Evolutionary conservation across 2,797 vertebrate genomes (phyloP).

Genomic region (Lophotriccus pileatus): DNA sequence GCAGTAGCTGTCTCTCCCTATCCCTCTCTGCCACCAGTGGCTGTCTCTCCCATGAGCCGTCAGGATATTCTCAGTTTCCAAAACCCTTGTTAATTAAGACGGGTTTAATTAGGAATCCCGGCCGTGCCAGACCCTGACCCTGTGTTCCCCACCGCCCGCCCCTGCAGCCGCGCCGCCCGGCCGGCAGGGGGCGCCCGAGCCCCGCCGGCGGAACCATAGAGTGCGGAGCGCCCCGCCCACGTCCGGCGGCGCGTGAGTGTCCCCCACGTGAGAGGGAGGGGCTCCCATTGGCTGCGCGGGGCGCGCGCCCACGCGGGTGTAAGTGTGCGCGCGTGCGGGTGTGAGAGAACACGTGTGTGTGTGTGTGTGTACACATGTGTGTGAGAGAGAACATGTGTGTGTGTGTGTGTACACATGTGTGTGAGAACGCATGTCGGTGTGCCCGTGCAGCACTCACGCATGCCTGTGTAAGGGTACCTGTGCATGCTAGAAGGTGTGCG

Average conservation of each 20-base stretch:
- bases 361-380: background rate
- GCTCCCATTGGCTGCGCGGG: background rate
- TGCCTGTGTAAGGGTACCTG: accelerated
- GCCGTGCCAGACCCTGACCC: accelerated
- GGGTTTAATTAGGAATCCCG: background rate
- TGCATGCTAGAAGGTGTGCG: accelerated
- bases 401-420: background rate
- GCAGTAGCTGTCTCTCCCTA: background rate
- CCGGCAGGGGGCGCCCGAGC: background rate
- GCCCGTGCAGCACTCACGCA: accelerated
- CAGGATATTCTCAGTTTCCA: background rate
- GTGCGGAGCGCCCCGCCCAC: accelerated
- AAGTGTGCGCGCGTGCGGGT: background rate
- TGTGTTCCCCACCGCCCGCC: accelerated
- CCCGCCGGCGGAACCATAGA: background rate
- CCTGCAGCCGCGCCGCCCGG: background rate
- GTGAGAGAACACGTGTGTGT: accelerated
- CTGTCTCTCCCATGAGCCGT: too few relatives aligned
- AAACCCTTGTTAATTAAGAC: too few relatives aligned
- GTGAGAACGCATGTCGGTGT: too few relatives aligned
- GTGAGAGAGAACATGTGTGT: background rate
- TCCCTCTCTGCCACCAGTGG: accelerated
- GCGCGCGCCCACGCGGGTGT: background rate
- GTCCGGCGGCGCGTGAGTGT: accelerated
- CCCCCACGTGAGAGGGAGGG: background rate